These are phyloP conservation scores for Spheniscus humboldti DNA, from an alignment of 2,797 vertebrate genomes.

Conservation along the genomic window DNA sequence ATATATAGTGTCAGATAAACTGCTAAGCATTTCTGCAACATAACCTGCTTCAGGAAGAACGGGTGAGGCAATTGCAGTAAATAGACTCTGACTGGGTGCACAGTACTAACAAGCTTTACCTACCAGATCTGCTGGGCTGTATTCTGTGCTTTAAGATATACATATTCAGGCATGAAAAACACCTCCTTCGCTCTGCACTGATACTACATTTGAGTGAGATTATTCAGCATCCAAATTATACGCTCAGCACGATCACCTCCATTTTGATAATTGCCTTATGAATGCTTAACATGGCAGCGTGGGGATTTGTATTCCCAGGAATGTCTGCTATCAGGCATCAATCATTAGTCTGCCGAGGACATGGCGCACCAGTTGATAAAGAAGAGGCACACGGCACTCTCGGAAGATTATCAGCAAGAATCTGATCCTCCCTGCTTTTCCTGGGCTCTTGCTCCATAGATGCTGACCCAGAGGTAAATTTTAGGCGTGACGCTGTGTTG, in stretches of 20 bases:
- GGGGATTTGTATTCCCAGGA: slow-evolving; percentile 63
- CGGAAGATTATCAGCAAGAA: neutral
- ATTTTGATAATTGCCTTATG: slow-evolving; percentile 61
- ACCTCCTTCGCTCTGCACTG: neutral
- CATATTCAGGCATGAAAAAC: neutral
- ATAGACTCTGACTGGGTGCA: neutral
- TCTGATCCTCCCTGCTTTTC: neutral
- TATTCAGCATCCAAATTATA: slow-evolving; percentile 50
- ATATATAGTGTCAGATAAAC: neutral
- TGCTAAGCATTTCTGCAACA: neutral
- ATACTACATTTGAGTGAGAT: neutral
- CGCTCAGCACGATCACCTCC: slow-evolving; percentile 28
- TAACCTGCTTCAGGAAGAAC: neutral
- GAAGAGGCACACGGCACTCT: neutral
- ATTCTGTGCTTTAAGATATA: neutral
- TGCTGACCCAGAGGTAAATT: neutral
- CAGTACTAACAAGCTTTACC: neutral
- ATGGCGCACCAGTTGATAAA: neutral
- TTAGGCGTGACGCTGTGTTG: neutral
- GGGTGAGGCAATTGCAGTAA: neutral
- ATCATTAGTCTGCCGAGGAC: neutral
- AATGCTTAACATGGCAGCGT: slow-evolving; percentile 43
- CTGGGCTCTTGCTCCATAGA: neutral
- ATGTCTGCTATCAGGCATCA: slow-evolving; percentile 44
- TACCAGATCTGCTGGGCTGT: neutral